A percentile compares a stretch with the other conserved stretches of the same genome.
Conservation (phyloP, 2,888 invertebrate genomes). For the Chelonus formosanus region DNA sequence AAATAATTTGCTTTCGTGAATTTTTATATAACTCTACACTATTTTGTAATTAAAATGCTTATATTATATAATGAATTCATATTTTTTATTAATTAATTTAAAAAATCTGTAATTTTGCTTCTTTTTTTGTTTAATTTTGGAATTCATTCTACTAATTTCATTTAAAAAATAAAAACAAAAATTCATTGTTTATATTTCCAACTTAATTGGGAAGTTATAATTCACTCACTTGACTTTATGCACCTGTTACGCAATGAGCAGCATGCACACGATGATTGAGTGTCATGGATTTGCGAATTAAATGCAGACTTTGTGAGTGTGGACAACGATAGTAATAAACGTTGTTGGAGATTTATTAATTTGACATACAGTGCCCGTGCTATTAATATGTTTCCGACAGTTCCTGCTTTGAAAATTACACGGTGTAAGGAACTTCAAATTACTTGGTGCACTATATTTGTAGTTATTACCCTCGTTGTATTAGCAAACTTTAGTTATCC, state of each 20-base stretch:
- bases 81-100: no score
- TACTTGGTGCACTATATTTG: neutral
- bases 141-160: no score
- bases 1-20: neutral
- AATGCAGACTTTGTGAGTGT: neutral
- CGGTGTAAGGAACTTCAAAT: conserved; percentile 16
- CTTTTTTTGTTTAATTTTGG: no score
- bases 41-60: no score
- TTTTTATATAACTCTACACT: no score
- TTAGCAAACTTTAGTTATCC: no score
- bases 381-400: conserved; percentile 45
- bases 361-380: conserved; percentile 43
- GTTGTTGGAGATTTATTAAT: conserved; percentile 44
- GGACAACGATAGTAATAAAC: conserved; percentile 31
- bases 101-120: no score
- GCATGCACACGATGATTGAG: conserved; percentile 29
- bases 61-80: no score
- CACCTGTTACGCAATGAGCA: conserved; percentile 34
- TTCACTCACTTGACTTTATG: conserved; percentile 8
- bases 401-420: conserved; percentile 45
- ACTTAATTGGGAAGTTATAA: no score
- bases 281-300: conserved; percentile 20
- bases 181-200: neutral
- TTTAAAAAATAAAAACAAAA: neutral
- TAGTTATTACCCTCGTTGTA: neutral